Percentiles rank a stretch among this genome's conserved stretches.
These are phyloP conservation scores for Cossypha dichroa DNA, from an alignment of 2,797 vertebrate species.

Conservation along the genomic window DNA sequence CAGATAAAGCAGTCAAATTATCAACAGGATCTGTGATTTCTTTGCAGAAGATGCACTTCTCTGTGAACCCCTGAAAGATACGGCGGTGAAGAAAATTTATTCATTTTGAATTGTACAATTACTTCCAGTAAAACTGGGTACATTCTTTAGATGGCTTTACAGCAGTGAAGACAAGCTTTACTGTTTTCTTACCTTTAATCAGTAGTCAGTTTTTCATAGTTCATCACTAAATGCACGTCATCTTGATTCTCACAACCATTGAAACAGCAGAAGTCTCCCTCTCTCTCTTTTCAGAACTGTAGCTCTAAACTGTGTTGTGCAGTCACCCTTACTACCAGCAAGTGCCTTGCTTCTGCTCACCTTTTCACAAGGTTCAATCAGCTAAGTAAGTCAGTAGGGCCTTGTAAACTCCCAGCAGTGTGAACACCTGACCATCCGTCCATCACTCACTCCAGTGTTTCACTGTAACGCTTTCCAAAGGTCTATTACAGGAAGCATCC, in stretches of 20 bases:
- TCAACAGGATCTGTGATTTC: neutral
- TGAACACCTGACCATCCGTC: neutral
- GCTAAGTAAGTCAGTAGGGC: neutral
- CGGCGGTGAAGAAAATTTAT: neutral
- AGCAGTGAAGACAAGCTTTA: neutral
- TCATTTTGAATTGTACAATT: neutral
- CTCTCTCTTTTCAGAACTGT: neutral
- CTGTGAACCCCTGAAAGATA: neutral
- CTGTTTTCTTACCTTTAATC: constrained; percentile 45
- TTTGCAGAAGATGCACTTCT: neutral
- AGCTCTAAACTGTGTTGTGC: neutral
- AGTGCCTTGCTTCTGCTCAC: neutral
- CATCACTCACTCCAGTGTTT: neutral
- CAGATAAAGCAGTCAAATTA: neutral
- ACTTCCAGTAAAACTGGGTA: neutral
- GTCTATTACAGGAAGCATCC: neutral
- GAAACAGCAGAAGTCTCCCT: neutral
- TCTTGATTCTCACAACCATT: constrained; percentile 45
- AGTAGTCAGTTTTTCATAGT: neutral
- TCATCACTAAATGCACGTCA: constrained; percentile 1
- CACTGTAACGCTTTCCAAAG: neutral
- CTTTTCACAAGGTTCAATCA: neutral
- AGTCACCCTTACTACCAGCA: neutral
- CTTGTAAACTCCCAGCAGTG: neutral
- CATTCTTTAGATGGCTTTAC: neutral